A percentile compares a stretch with the other conserved stretches of the same genome.
Conservation (phyloP, 2,113 vertebrate species). For the Cyanoramphus novaezelandiae region DNA sequence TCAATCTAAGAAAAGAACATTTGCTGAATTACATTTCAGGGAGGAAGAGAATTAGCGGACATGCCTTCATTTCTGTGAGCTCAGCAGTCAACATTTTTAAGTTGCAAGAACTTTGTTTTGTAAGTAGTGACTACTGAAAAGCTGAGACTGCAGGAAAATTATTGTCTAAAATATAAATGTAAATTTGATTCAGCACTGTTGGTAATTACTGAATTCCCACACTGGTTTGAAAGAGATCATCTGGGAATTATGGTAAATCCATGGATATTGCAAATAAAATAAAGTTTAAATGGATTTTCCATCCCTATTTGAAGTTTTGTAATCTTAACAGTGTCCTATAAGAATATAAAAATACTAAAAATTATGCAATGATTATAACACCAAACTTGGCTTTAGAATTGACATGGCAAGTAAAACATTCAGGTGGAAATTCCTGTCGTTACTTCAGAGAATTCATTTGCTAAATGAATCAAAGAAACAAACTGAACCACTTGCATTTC, state of each 20-base stretch:
- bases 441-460: not conserved
- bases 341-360: not conserved
- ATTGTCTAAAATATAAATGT: not conserved
- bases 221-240: not conserved
- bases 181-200: not conserved
- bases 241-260: not conserved
- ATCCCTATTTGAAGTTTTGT: not conserved
- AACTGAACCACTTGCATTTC: not conserved
- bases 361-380: not conserved
- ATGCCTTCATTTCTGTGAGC: not conserved
- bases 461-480: not conserved
- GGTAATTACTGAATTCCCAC: not conserved
- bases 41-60: not conserved
- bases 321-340: not conserved
- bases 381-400: not conserved
- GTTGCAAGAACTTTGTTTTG: not conserved
- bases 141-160: not conserved
- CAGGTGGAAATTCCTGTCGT: not conserved
- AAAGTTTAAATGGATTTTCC: not conserved
- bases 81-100: not conserved
- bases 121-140: not conserved
- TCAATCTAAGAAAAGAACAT: not conserved
- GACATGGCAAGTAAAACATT: not conserved
- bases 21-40: not conserved
- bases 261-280: not conserved